phyloP scores from a whole-genome alignment of 2,888 invertebrate genomes.

The Agriopis aurantiaria region DNA sequence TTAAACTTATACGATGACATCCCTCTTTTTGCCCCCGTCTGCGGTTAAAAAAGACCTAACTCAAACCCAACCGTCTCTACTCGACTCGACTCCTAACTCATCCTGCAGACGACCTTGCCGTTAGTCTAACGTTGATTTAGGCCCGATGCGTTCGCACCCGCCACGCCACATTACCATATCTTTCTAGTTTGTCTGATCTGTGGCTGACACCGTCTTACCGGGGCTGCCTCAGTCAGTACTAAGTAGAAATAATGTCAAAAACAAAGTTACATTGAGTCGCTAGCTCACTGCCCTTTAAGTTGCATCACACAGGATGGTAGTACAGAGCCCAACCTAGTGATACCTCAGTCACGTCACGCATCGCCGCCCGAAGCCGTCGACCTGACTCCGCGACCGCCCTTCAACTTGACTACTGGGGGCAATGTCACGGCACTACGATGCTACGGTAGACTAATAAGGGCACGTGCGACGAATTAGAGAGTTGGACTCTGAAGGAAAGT shows the following conservation, averaged over 20 bases:
- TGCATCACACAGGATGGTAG: slow-evolving; percentile 26
- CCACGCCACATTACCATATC: too few species aligned
- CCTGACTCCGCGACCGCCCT: slow-evolving; percentile 35
- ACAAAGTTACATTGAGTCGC: not conserved
- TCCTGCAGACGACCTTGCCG: too few species aligned
- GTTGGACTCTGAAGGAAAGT: slow-evolving; percentile 33
- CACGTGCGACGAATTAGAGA: slow-evolving; percentile 35
- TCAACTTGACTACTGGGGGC: slow-evolving; percentile 48
- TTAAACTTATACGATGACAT: too few species aligned
- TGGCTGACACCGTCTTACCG: too few species aligned
- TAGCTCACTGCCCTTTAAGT: slow-evolving; percentile 5
- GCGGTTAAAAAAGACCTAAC: too few species aligned
- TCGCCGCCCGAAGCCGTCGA: slow-evolving; percentile 41
- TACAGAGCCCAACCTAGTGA: slow-evolving; percentile 9
- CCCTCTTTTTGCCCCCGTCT: too few species aligned
- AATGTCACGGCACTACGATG: slow-evolving; percentile 37
- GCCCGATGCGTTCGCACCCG: too few species aligned
- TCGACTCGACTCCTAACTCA: too few species aligned
- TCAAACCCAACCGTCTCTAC: too few species aligned
- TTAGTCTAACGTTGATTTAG: too few species aligned
- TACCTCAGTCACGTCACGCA: slow-evolving; percentile 40
- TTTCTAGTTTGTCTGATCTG: too few species aligned
- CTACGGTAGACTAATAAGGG: slow-evolving; percentile 38
- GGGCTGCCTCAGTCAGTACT: too few species aligned
- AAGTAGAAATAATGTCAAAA: not conserved